Evolutionary conservation across 2,113 vertebrate species (phyloP).

Genomic region (Ivindomyrus marchei): DNA sequence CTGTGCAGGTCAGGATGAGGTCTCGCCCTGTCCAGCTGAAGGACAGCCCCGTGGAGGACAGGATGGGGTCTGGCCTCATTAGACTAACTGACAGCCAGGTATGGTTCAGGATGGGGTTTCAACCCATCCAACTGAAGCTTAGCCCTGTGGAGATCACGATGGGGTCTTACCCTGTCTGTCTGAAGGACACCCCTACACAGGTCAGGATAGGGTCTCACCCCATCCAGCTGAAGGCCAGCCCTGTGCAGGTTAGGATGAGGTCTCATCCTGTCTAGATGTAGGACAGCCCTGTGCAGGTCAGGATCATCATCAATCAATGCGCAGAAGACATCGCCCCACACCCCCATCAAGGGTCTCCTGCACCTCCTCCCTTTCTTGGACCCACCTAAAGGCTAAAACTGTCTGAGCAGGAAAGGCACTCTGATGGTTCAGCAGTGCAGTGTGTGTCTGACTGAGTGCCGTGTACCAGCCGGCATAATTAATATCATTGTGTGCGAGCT

Average conservation of each 20-base stretch:
- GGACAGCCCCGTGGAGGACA: background rate
- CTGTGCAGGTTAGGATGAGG: background rate
- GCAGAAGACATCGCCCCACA: background rate
- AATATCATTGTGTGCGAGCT: background rate
- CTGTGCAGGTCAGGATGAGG: background rate
- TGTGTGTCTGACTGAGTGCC: background rate
- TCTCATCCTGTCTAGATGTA: background rate
- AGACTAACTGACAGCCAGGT: too few species aligned
- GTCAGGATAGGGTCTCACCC: background rate
- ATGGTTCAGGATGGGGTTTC: background rate
- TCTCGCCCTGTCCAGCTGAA: background rate
- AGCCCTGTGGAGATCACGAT: background rate
- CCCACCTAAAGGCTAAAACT: background rate
- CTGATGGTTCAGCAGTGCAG: background rate
- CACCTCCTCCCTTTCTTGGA: background rate
- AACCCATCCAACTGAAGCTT: background rate
- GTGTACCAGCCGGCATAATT: background rate
- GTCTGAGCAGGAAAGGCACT: background rate
- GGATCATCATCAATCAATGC: slow-evolving; percentile 14
- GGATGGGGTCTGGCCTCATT: too few species aligned
- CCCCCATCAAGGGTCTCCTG: background rate
- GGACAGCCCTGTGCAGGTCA: background rate
- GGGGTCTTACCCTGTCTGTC: background rate
- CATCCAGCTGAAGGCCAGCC: slow-evolving; percentile 9
- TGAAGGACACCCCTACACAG: background rate